Conservation (phyloP, 2,797 vertebrate species). For the Xiphophorus birchmanni region DNA sequence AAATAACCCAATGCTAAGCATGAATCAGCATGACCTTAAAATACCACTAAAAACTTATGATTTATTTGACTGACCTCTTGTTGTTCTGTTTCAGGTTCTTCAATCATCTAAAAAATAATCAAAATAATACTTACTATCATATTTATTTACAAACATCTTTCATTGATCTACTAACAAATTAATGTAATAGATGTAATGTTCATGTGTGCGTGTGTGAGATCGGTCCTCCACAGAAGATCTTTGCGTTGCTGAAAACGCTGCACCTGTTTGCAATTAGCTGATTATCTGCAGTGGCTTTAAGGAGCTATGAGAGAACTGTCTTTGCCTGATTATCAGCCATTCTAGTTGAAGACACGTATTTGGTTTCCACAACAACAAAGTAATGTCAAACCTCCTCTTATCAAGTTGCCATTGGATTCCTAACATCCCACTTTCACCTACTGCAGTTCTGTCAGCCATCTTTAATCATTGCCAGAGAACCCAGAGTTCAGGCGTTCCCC, state of each 20-base stretch:
- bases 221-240: neutral
- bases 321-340: too few species aligned
- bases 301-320: too few species aligned
- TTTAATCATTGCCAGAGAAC: too few species aligned
- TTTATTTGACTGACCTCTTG: constrained; percentile 20
- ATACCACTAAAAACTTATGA: neutral
- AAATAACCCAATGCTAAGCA: neutral
- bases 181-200: neutral
- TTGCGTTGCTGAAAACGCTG: neutral
- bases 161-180: neutral
- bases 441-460: too few species aligned
- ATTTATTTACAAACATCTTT: neutral
- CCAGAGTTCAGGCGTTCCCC: too few species aligned
- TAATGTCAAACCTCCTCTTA: neutral
- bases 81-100: constrained; percentile 16
- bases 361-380: too few species aligned
- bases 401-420: too few species aligned
- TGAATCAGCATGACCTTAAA: neutral
- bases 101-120: constrained; percentile 23
- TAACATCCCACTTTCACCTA: too few species aligned
- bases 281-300: too few species aligned
- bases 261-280: too few species aligned
- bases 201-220: neutral
- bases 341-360: too few species aligned
- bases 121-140: neutral